Conservation (phyloP, 1,140 invertebrate species). For the Sarcophaga peregrina region DNA sequence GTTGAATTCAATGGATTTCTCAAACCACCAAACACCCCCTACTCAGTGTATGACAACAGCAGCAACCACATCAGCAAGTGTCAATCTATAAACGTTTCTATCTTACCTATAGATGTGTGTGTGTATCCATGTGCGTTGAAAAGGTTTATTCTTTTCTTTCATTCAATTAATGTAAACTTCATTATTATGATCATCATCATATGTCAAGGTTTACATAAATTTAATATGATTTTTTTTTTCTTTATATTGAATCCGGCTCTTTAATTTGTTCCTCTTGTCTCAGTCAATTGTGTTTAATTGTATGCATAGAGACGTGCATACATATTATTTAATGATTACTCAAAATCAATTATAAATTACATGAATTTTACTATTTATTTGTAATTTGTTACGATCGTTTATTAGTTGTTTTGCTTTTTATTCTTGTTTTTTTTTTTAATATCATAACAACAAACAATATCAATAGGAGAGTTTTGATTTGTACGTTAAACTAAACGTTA, state of each 20-base stretch:
- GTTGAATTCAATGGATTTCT: slow-evolving; percentile 3
- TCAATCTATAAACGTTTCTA: neutral
- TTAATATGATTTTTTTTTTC: neutral
- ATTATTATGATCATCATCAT: neutral
- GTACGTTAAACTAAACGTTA: neutral
- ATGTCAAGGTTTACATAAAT: slow-evolving; percentile 38
- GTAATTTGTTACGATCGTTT: neutral
- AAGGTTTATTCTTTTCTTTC: neutral
- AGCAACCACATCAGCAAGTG: neutral
- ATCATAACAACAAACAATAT: neutral
- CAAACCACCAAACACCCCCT: neutral
- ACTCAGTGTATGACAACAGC: neutral
- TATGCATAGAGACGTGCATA: neutral
- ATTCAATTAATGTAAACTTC: neutral
- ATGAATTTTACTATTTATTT: neutral
- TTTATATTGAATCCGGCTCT: neutral
- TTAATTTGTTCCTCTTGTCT: neutral
- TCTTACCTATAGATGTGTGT: neutral
- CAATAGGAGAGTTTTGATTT: neutral
- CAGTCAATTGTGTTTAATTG: slow-evolving; percentile 9
- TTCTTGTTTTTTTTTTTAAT: neutral
- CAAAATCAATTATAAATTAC: slow-evolving; percentile 42
- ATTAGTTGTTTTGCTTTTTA: neutral
- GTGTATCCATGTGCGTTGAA: neutral
- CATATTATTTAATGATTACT: slow-evolving; percentile 36